Percentiles rank a stretch among this genome's conserved stretches.
Evolutionary conservation across 2,888 invertebrate species (phyloP).

Genomic region (Smittia aterrima): DNA sequence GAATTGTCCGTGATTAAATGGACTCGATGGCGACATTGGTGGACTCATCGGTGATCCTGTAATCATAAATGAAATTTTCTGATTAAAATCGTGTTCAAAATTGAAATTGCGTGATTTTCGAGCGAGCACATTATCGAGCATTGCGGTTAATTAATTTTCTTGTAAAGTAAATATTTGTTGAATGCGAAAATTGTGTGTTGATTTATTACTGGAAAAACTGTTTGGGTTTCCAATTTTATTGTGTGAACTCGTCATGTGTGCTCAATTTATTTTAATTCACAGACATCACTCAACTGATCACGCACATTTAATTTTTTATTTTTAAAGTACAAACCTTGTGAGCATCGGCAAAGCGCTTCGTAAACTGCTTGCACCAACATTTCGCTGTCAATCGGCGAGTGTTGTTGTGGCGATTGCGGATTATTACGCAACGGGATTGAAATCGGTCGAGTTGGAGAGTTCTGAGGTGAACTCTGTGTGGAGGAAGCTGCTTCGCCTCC

Average conservation of each 20-base stretch:
- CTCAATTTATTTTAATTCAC: background rate
- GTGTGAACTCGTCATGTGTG: conserved; percentile 37
- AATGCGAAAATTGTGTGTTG: conserved; percentile 2
- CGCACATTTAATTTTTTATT: background rate
- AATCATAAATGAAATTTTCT: background rate
- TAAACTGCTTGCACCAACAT: conserved; percentile 52
- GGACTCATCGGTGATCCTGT: conserved; percentile 17
- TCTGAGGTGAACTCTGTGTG: conserved; percentile 42
- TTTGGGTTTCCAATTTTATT: conserved; percentile 20
- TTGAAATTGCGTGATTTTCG: background rate
- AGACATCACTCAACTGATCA: background rate
- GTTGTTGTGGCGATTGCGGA: background rate
- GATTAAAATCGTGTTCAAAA: conserved; percentile 37
- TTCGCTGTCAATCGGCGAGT: conserved; percentile 48
- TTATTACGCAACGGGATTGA: conserved; percentile 9
- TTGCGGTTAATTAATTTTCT: conserved; percentile 27
- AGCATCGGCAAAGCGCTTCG: conserved; percentile 49
- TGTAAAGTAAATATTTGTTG: conserved; percentile 4
- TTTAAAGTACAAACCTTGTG: conserved; percentile 27
- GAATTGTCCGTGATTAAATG: conserved; percentile 4
- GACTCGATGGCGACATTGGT: conserved; percentile 15
- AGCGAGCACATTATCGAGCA: background rate
- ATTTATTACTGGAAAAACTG: background rate
- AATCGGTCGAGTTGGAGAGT: conserved; percentile 14
- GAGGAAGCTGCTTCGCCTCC: background rate